Evolutionary conservation across 2,797 vertebrate genomes (phyloP).

Genomic region (Clarias platycephalus): DNA sequence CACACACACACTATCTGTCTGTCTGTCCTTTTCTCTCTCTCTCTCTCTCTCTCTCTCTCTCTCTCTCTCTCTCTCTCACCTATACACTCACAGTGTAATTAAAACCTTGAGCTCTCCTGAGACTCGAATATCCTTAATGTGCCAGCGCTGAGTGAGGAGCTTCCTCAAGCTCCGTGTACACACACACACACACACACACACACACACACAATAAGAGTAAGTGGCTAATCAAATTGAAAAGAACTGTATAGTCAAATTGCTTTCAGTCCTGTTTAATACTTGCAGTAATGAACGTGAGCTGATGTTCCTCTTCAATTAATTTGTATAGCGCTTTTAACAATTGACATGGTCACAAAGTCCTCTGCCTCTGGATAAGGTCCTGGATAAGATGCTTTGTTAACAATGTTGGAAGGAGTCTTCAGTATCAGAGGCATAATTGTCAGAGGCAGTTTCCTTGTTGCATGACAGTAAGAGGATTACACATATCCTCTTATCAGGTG

Average conservation of each 20-base stretch:
- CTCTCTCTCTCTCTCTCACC: too few species aligned
- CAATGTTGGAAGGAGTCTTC: background rate
- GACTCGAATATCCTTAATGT: background rate
- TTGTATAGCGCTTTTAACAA: too few species aligned
- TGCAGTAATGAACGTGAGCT: background rate
- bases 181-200: conserved; percentile 13
- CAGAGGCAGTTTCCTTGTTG: background rate
- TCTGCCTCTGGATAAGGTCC: background rate
- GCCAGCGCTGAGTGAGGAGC: background rate
- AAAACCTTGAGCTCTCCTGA: background rate
- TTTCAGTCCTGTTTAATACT: background rate
- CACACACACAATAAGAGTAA: background rate
- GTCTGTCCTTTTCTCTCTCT: too few species aligned
- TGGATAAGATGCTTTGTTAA: background rate
- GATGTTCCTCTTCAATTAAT: background rate
- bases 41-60: too few species aligned
- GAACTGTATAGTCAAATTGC: background rate
- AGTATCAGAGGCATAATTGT: background rate
- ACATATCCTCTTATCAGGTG: too few species aligned
- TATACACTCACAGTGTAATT: too few species aligned
- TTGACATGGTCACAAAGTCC: too few species aligned
- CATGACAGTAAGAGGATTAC: background rate
- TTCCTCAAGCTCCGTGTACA: background rate
- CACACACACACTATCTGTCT: too few species aligned
- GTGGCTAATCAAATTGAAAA: conserved; percentile 6